Evolutionary conservation across 2,113 vertebrate species (phyloP), one percentile per base, ranked within the genome.

Genomic region (Sebastes schlegelii): DNA sequence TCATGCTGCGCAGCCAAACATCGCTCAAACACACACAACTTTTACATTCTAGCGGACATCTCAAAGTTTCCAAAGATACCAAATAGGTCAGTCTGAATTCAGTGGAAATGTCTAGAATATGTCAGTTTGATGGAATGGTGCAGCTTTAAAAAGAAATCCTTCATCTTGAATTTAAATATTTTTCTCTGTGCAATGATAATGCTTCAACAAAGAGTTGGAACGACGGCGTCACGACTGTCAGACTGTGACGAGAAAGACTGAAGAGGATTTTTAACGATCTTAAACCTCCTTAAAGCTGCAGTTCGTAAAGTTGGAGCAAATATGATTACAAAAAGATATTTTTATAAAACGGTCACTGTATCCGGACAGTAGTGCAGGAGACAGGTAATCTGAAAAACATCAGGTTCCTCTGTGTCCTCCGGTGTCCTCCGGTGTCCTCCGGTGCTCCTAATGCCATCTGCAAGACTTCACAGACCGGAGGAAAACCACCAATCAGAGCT

Each of bases 51-150:
- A 46, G 19, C 1, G 1, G 3, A 42, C 40, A 74, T 23, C 34
- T 46, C 2, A 58, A 83, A 64, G n/a, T 74, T 80, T 68, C 45
- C 62, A 43, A 63, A 65, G 8, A 65, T 40, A 21, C 46, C 8
- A 46, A 43, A 57, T n/a, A 52, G 61, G 60, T 54, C 46, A 40
- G 46, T 16, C 11, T 67, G 46, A 74, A 14, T 74, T 65, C 48
- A 34, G 40, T 12, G n/a, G 16, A 49, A 21, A 19, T 64, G 16
- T 34, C 34, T 34, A 34, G 11, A 34, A 19, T 2, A 74, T 60
- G 67, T 52, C 0, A 62, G 23, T 62, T 16, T 34, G 6, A n/a
- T 34, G 11, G n/a, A 57, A 34, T 43, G 42, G 26, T 67, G 55
- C 21, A 63, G 55, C n/a, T n/a, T 40, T 48, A 70, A 26, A 9